Conservation (phyloP, 1,140 invertebrate genomes). For the Bombyx mandarina region DNA sequence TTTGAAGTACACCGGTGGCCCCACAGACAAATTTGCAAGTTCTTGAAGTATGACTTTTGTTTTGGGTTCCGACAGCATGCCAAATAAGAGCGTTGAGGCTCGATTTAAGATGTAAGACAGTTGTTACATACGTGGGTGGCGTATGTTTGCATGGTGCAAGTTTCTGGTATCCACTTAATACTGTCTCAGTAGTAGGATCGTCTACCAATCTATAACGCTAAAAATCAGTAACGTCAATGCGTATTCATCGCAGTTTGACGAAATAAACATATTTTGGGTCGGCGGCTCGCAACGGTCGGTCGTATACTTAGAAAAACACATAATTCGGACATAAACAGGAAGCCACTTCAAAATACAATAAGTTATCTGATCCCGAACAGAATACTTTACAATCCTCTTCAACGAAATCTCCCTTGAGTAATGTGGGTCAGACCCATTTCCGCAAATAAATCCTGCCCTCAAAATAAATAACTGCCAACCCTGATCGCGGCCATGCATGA, state of each 20-base stretch:
- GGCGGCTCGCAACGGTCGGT: neutral
- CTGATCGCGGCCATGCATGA: slow-evolving; percentile 6
- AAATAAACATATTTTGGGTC: neutral
- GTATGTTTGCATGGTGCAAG: too few relatives aligned
- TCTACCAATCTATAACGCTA: neutral
- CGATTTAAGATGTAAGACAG: too few relatives aligned
- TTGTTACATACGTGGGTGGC: too few relatives aligned
- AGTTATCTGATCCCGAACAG: slow-evolving; percentile 35
- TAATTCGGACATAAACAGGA: slow-evolving; percentile 16
- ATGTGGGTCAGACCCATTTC: slow-evolving; percentile 50
- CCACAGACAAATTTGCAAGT: too few relatives aligned
- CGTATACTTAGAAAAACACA: slow-evolving; percentile 1
- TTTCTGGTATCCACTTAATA: too few relatives aligned
- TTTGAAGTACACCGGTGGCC: too few relatives aligned
- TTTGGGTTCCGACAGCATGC: too few relatives aligned
- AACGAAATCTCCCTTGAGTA: slow-evolving; percentile 53
- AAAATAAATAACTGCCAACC: slow-evolving; percentile 43
- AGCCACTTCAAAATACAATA: slow-evolving; percentile 29
- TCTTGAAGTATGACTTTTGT: too few relatives aligned
- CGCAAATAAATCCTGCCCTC: slow-evolving; percentile 54
- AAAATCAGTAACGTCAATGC: neutral
- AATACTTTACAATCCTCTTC: slow-evolving; percentile 40
- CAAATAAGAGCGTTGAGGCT: too few relatives aligned
- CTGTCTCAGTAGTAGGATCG: neutral
- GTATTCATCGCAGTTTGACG: neutral